Percentiles rank a stretch among this genome's conserved stretches.
These are phyloP conservation scores for Eublepharis macularius DNA, from an alignment of 2,113 vertebrate genomes.

Conservation along the genomic window DNA sequence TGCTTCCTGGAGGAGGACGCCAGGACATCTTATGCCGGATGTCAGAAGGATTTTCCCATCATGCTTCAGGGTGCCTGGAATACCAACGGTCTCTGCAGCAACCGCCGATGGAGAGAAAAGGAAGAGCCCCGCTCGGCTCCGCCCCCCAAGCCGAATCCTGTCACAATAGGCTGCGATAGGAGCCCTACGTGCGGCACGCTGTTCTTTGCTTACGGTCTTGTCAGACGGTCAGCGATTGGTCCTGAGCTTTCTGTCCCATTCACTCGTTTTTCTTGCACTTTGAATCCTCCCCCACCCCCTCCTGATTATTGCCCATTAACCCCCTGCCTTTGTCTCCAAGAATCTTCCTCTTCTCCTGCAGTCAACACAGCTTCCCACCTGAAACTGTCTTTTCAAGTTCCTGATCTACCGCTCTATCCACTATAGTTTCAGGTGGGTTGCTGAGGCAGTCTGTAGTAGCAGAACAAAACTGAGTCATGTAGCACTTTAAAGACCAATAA, in stretches of 20 bases:
- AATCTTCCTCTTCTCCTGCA: too few species aligned
- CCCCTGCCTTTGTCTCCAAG: too few species aligned
- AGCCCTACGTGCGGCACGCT: background rate
- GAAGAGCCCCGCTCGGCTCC: background rate
- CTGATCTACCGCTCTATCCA: too few species aligned
- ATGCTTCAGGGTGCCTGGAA: constrained; percentile 17
- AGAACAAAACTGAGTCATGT: too few species aligned
- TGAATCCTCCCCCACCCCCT: background rate
- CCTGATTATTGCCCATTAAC: background rate
- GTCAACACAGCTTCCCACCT: too few species aligned
- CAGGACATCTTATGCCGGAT: constrained; percentile 36
- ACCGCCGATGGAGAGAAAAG: background rate
- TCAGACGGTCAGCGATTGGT: background rate
- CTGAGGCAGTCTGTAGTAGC: too few species aligned
- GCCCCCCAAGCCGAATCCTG: background rate
- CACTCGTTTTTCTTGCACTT: too few species aligned
- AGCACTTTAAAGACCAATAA: too few species aligned
- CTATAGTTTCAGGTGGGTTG: too few species aligned
- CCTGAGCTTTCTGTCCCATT: background rate
- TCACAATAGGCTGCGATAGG: too few species aligned
- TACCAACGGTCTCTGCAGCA: background rate
- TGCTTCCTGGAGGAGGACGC: background rate
- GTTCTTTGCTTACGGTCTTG: too few species aligned
- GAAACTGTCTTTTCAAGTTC: too few species aligned
- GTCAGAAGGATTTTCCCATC: constrained; percentile 52